Evolutionary conservation across 2,888 invertebrate species (phyloP), one percentile per base, ranked within the genome.

Genomic region (Catocala fraxini): DNA sequence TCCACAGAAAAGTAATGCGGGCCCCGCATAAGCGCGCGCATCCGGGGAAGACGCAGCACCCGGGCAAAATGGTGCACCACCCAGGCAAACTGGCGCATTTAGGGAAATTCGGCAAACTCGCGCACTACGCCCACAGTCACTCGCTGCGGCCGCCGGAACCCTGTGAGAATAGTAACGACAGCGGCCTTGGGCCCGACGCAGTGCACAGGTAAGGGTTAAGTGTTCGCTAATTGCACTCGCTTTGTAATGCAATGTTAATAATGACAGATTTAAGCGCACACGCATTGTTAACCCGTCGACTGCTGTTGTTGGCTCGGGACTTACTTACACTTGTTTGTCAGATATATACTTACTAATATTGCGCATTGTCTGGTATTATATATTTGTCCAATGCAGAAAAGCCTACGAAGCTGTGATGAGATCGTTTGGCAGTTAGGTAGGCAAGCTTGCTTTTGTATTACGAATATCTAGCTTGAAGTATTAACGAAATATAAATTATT

Each of bases 121-220:
- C 88, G 59, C 89, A 91, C 79, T 89, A 91, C 87, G 82, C 93
- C 69, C 90, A 93, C 89, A 89, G 93, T 83, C 95, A 95, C 79
- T 67, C 89, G 45, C 77, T 94, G 73, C 86, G 94, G 71, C 93
- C 94, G 55, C 89, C 95, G 46, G 95, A 95, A 85, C 96, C 96
- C 67, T 97, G 97, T 87, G 98, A 98, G 88, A 98, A 97, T 91
- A 98, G 98, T 69, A 98, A 97, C 93, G 98, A 98, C 91, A 98
- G 98, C 75, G 98, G 98, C 39, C 95, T 98, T 75, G 98, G 98
- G 63, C 97, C 97, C 72, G 98, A 98, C 87, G 96, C 95, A 73
- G 81, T 85, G 51, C 88, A 89, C 90, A 93, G 93, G 93, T 93
- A 86, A 88, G 86, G 60, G 62, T 53, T 25, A 51, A 51, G 51